Evolutionary conservation across 1,140 invertebrate genomes (phyloP), one percentile per base, ranked within the genome.

Genomic region (Apocrypta bakeri): DNA sequence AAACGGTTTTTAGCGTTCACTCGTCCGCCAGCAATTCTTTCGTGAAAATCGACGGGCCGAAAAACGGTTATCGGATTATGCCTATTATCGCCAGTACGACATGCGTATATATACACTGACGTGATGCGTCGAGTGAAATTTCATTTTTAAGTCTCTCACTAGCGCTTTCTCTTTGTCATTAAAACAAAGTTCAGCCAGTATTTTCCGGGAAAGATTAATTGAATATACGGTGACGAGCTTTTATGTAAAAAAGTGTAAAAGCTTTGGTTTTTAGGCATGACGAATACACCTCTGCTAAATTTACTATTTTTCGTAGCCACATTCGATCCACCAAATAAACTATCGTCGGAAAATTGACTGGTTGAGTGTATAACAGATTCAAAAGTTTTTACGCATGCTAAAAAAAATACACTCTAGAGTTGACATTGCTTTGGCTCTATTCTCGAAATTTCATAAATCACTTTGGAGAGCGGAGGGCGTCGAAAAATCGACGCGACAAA

Each of bases 401-500:
- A n/a, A n/a, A n/a, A n/a, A n/a, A n/a, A n/a, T n/a, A n/a, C n/a
- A n/a, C n/a, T n/a, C n/a, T n/a, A n/a, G n/a, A n/a, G n/a, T n/a
- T n/a, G n/a, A n/a, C n/a, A n/a, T n/a, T n/a, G n/a, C n/a, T n/a
- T n/a, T n/a, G n/a, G n/a, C n/a, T n/a, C n/a, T 12, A 12, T 14
- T 12, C 40, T 4, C 14, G 2, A n/a, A 56, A 56, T 4, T n/a
- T 56, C 48, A 56, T 56, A 56, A 56, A 56, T 56, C 48, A 56
- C 21, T n/a, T 56, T 56, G 9, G 63, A 37, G n/a, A n/a, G n/a
- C 33, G 61, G 68, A 17, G 17, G 24, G 24, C 37, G 48, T n/a
- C 21, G 48, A 29, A 25, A 68, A 78, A 79, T 79, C 27, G 66
- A 27, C 17, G 9, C 40, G 27, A 69, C 64, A 69, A 79, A 79